These are phyloP conservation scores for Beroe ovata DNA, from an alignment of 37 sponge, comb jelly and placozoan genomes.

Conservation along the genomic window DNA sequence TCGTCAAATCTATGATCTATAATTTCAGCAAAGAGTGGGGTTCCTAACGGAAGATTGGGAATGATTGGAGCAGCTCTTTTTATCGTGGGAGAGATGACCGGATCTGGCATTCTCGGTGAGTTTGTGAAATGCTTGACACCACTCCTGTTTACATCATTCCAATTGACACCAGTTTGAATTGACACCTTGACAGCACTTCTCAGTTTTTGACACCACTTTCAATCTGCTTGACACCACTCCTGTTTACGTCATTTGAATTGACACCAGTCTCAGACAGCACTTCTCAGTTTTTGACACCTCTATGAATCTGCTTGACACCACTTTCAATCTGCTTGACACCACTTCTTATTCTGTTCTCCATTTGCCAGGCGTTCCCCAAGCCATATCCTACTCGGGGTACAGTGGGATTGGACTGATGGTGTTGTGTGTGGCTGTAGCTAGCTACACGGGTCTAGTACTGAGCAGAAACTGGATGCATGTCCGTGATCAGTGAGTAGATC, in stretches of 20 bases:
- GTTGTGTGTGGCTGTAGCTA: conserved; percentile 28
- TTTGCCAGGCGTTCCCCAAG: conserved; percentile 10
- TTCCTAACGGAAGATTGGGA: background rate
- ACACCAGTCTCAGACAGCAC: too few species aligned
- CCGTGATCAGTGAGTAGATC: conserved; percentile 45
- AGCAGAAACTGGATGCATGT: conserved; percentile 65
- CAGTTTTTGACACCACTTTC: too few species aligned
- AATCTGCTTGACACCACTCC: too few species aligned
- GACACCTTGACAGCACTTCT: too few species aligned
- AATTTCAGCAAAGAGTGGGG: background rate
- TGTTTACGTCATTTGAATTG: too few species aligned
- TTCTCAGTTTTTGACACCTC: too few species aligned
- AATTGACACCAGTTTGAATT: too few species aligned
- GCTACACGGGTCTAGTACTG: conserved; percentile 20
- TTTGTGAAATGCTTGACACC: background rate
- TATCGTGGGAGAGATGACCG: conserved; percentile 52
- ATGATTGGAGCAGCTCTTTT: conserved; percentile 20
- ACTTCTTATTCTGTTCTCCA: too few species aligned
- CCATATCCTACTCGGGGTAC: conserved; percentile 6
- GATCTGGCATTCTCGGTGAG: conserved; percentile 47
- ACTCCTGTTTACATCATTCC: too few species aligned
- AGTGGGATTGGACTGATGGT: conserved; percentile 8
- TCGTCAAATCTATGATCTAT: too few species aligned
- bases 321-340: too few species aligned
- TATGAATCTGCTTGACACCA: too few species aligned